phyloP scores from a whole-genome alignment of 2,797 vertebrate species.

The Eurystomus glaucurus region DNA sequence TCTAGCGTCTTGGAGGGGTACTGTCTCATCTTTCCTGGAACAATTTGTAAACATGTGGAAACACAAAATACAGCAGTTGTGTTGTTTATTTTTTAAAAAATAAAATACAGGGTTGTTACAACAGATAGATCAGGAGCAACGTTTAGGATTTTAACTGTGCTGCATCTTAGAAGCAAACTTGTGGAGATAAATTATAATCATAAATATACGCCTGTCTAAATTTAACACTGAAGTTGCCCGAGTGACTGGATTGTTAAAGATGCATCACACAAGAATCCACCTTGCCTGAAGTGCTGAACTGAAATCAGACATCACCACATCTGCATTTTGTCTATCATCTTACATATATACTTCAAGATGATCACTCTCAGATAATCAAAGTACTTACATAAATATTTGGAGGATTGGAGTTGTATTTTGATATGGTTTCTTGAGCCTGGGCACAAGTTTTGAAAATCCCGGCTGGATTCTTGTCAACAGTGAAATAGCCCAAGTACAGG shows the following conservation, averaged over 20 bases:
- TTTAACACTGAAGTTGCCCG: background rate
- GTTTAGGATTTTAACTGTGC: background rate
- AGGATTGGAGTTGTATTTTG: background rate
- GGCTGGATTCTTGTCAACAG: background rate
- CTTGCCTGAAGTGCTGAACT: slow-evolving; percentile 43
- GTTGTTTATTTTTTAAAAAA: too few relatives aligned
- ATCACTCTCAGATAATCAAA: slow-evolving; percentile 17
- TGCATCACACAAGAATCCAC: background rate
- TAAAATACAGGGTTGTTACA: background rate
- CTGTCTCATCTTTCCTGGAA: background rate
- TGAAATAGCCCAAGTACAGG: background rate
- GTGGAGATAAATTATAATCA: background rate
- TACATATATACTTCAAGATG: background rate
- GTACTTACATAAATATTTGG: background rate
- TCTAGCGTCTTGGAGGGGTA: background rate
- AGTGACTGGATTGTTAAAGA: slow-evolving; percentile 44
- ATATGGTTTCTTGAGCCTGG: background rate
- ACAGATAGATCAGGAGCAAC: background rate
- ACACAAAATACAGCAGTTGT: background rate
- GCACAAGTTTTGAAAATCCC: background rate
- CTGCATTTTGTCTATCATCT: slow-evolving; percentile 9
- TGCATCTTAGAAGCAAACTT: background rate
- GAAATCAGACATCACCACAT: slow-evolving; percentile 20
- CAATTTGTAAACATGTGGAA: background rate
- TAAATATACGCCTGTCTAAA: background rate